Base-by-base conservation (phyloP, 2,888 invertebrate genomes). In the Timema podura region DNA sequence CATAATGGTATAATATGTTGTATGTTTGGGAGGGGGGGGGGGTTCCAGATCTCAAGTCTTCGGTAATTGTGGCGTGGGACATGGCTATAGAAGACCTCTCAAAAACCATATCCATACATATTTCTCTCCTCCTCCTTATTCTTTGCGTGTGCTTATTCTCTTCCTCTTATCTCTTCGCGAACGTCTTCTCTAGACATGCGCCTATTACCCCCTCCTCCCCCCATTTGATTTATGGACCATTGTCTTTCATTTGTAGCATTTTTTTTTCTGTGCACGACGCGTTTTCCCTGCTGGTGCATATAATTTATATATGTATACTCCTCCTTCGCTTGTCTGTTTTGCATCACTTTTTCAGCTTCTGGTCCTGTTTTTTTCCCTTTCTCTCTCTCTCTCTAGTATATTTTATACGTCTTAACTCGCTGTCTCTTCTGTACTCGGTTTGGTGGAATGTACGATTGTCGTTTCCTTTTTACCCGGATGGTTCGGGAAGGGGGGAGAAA, bases 211-310 rank as follows among this genome's bases (percentile, higher is more conserved):
- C 54, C 54, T n/a, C 67, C 70, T 71, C 70, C 72, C 69, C 65
- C 69, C 54, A 69, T 74, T 78, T 80, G 81, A 82, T 82, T 82
- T 82, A 82, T 82, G 77, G 79, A 77, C 82, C 80, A 82, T 82
- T 82, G 82, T 82, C 81, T 82, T 81, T 80, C 81, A 81, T 81
- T 80, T 79, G 79, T n/a, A 80, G 78, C 80, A 80, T 80, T 81
- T 81, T 81, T 81, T 80, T 80, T 80, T 80, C 67, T 73, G 69
- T 72, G 69, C 69, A 69, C 68, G 68, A 59, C 64, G 54, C 61
- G 15, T 45, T 51, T 44, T 51, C 16, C 48, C 16, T 30, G 51
- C 67, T 30, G 44, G 47, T 30, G 64, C 49, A 13, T 49, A 48
- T 65, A 51, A 54, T 15, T 45, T 51, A 64, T 64, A 47, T 59